Evolutionary conservation across 2,888 invertebrate species (phyloP).

Genomic region (Pachycephus smyrnensis): DNA sequence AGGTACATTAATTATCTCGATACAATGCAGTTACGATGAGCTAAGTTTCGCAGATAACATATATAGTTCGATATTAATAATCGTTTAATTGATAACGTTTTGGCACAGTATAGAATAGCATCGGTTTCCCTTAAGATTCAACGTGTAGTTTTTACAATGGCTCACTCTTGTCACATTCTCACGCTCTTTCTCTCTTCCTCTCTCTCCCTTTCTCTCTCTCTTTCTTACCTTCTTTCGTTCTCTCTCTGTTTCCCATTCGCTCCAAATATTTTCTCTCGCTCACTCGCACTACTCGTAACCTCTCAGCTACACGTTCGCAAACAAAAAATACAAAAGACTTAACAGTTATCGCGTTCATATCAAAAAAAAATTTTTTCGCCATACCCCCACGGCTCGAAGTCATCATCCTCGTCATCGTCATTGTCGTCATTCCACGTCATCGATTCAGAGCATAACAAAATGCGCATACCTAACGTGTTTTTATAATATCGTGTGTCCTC

Average conservation of each 20-base stretch:
- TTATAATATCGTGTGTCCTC: not conserved
- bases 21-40: constrained; percentile 19
- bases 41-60: not conserved
- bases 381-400: not conserved
- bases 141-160: not conserved
- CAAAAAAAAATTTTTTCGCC: not conserved
- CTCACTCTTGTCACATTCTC: not conserved
- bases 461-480: not conserved
- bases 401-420: not conserved
- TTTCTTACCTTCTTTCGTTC: not conserved
- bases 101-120: constrained; percentile 55
- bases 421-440: not conserved
- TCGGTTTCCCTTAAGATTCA: constrained; percentile 25
- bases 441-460: not conserved
- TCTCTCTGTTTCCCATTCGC: constrained; percentile 5
- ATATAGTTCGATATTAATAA: not conserved
- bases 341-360: not conserved
- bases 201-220: no score
- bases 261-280: constrained; percentile 6
- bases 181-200: not conserved
- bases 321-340: not conserved
- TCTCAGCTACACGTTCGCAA: not conserved
- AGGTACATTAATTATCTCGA: constrained; percentile 8
- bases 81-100: constrained; percentile 47
- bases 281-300: constrained; percentile 13